Base-by-base conservation (phyloP, 2,113 vertebrate species). In the Pedetes capensis region DNA sequence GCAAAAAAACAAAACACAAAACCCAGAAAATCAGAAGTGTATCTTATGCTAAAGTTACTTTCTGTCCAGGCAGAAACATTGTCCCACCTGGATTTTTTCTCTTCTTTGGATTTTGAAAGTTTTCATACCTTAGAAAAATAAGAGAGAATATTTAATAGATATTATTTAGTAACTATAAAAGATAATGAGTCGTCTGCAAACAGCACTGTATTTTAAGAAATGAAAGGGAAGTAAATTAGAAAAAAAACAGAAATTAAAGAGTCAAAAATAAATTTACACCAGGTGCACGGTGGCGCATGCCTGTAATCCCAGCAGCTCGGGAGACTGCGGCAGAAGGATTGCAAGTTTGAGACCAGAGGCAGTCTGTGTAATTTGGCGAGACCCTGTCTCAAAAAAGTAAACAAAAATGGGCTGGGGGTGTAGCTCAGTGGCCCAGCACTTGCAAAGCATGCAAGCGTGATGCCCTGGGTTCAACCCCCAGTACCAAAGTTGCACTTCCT, bases 21-120 rank as follows among this genome's bases (percentile, higher is more conserved):
- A 10, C 44, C 11, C 66, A 85, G 47, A 39, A 78, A 47, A 39
- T 61, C 7, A 51, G 12, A 72, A 87, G 61, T 51, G 8, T 34
- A 42, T 88, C 79, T 98, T 98, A 99, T 29, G 99, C 99, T 96
- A 99, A 97, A 66, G 99, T 99, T 0, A 99, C 99, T 98, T 98
- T 99, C 79, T 99, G 99, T 97, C 99, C 99, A 95, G 99, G 98
- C 97, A 97, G 98, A 83, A 99, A 98, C 2, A 96, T 81, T 96
- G 97, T 71, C 11, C 96, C 95, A 82, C 88, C 98, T 94, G 97
- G 98, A 97, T 96, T 96, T 97, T 98, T 99, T 85, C 98, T 98
- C 72, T 98, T 99, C 97, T 98, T 98, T 61, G 97, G 98, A 96
- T 98, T 98, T 22, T 98, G 98, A 97, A 99, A 99, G 75, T 96